Evolutionary conservation across 2,113 vertebrate genomes (phyloP), one percentile per base, ranked within the genome.

Genomic region (Misgurnus anguillicaudatus): DNA sequence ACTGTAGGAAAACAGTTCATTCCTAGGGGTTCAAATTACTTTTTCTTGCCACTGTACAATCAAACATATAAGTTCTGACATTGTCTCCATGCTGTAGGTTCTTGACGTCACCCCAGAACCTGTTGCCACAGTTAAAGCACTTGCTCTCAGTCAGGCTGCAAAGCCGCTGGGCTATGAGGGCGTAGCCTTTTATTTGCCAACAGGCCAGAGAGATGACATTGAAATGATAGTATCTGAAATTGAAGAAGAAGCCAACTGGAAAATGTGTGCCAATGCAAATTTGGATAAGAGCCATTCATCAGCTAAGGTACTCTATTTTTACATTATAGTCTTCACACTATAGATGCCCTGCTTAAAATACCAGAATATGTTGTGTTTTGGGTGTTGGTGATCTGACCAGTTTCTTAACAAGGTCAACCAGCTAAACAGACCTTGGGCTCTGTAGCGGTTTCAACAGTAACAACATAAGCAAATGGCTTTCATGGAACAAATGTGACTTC

Each of bases 191-290:
- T 86, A 90, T 85, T 85, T 84, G 0, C 83, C 86, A 0, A 81
- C 76, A 45, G 57, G 58, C 31, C 69, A 79, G 31, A 42, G 24
- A n/a, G 39, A 79, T 4, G 85, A 83, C 9, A n/a, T 71, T 13
- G 88, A 92, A 48, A 36, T 93, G 69, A 89, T 92, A 8, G 42
- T 92, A 66, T 92, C 90, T 7, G 85, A 91, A 53, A 67, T 90
- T 16, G 89, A 86, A 64, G 82, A 88, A 14, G 84, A 87, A 48
- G 82, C 85, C 70, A 94, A 92, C 88, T 94, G 93, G 93, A 94
- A 91, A 85, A 85, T 92, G 81, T 93, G 91, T 38, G 38, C 89
- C 1, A 86, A 92, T 71, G 77, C 82, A 36, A 79, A 55, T 16
- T 1, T 87, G 53, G 57, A 83, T 8, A 85, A 78, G 41, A 42